These are phyloP conservation scores for Rhincodon typus DNA, from an alignment of 2,797 vertebrate genomes.

Conservation along the genomic window DNA sequence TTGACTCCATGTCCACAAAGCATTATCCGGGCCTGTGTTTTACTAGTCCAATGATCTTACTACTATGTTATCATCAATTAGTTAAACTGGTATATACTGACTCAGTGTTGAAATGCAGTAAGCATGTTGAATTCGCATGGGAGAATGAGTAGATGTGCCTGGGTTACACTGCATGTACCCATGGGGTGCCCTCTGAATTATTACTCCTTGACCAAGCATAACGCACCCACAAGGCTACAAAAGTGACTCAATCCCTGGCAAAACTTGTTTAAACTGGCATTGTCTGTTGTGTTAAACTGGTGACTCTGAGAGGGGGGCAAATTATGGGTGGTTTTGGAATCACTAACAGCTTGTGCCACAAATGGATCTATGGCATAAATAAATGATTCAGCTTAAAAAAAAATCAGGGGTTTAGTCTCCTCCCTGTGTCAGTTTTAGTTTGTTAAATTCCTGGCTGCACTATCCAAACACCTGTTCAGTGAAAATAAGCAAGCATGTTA, in stretches of 20 bases:
- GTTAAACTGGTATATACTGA: background rate
- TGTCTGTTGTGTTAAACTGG: background rate
- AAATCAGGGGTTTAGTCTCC: background rate
- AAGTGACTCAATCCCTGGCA: background rate
- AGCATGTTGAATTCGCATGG: background rate
- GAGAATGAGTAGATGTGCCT: background rate
- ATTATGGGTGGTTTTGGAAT: background rate
- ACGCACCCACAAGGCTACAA: background rate
- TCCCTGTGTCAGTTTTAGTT: background rate
- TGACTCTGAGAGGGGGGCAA: background rate
- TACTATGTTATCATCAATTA: background rate
- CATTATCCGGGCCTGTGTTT: too few relatives aligned
- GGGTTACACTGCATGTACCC: background rate
- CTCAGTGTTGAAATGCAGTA: background rate
- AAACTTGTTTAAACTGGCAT: background rate
- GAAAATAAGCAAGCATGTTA: background rate
- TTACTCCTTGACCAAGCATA: background rate
- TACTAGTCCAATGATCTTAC: background rate
- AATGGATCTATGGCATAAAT: background rate
- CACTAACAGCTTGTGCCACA: background rate
- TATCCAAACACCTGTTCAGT: background rate
- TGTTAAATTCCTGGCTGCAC: background rate
- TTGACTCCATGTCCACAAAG: too few relatives aligned
- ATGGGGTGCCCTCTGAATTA: background rate
- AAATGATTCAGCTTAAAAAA: background rate